phyloP scores from a whole-genome alignment of 2,113 vertebrate genomes.

The Rhombomys opimus region DNA sequence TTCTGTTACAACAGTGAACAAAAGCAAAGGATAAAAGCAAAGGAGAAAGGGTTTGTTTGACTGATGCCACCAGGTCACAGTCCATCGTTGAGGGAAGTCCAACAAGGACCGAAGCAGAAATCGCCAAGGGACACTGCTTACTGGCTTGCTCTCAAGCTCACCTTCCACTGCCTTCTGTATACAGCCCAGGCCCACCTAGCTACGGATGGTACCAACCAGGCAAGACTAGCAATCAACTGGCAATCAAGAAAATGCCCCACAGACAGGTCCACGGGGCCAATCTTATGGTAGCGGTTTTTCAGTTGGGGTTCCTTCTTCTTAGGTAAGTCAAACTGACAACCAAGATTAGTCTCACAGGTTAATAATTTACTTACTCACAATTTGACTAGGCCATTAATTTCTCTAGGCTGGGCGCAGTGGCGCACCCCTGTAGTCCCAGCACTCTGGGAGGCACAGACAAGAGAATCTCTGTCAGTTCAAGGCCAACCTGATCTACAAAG shows the following conservation, averaged over 20 bases:
- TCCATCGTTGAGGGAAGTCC: neutral
- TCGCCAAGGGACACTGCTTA: neutral
- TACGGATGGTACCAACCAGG: neutral
- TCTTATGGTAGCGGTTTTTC: neutral
- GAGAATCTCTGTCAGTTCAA: too few relatives aligned
- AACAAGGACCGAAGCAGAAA: neutral
- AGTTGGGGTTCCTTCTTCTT: neutral
- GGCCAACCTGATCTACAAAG: too few relatives aligned
- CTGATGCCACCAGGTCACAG: neutral
- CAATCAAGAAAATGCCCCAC: neutral
- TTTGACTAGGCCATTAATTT: neutral
- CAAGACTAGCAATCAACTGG: neutral
- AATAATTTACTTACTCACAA: slow-evolving; percentile 3
- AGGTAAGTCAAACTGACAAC: neutral
- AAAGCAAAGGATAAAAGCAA: too few relatives aligned
- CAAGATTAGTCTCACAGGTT: neutral
- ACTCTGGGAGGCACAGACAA: too few relatives aligned
- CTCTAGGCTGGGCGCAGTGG: too few relatives aligned
- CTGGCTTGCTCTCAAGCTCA: neutral
- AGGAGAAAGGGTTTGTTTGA: neutral
- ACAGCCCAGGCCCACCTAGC: neutral
- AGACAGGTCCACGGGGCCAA: neutral
- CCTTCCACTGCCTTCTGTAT: neutral
- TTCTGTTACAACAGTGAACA: neutral
- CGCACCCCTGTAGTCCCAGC: too few relatives aligned